Evolutionary conservation across 1,140 invertebrate genomes (phyloP).

Genomic region (Penaeus japonicus): DNA sequence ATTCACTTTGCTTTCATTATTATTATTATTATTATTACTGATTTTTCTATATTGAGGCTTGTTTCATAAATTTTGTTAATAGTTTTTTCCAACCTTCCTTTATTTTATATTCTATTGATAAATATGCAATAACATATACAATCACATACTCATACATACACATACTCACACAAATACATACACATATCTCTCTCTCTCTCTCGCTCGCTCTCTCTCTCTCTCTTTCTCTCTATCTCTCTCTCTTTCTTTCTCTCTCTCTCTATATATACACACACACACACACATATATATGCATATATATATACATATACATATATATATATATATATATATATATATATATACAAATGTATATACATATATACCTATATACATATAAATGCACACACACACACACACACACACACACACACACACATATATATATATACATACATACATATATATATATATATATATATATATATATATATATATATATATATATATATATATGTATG

Average conservation of each 20-base stretch:
- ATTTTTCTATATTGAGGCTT: no score
- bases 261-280: background rate
- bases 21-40: no score
- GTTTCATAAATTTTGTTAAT: no score
- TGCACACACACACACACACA: background rate
- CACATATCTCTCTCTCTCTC: no score
- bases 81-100: no score
- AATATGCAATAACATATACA: no score
- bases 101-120: no score
- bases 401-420: background rate
- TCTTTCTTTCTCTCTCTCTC: background rate
- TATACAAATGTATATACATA: background rate
- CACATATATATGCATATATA: background rate
- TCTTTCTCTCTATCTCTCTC: background rate
- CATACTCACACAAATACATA: no score
- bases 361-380: background rate
- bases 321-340: background rate
- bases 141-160: no score
- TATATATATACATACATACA: background rate
- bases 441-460: background rate
- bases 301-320: background rate
- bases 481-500: slow-evolving; percentile 13
- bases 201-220: no score
- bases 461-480: slow-evolving; percentile 1
- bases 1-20: no score